phyloP scores from a whole-genome alignment of 2,888 invertebrate species.

The Uloborus plumipes region DNA sequence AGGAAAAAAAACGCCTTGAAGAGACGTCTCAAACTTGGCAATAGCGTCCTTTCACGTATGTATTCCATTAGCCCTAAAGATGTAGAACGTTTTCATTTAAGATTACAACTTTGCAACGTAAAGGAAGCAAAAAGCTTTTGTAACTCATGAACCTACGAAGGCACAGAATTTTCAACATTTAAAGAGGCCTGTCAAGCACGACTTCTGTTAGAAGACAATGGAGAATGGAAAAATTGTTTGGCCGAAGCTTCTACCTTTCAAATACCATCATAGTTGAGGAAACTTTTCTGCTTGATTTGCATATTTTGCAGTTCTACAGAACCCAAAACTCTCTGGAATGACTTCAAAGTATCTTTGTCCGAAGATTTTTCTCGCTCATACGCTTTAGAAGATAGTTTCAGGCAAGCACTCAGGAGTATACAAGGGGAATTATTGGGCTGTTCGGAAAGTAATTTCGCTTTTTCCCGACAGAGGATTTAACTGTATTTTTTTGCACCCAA shows the following conservation, averaged over 20 bases:
- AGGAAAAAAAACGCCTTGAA: neutral
- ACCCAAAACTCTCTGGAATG: neutral
- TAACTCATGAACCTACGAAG: neutral
- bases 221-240: slow-evolving; percentile 10
- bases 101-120: slow-evolving; percentile 81
- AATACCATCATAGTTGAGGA: slow-evolving; percentile 68
- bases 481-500: no score
- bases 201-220: slow-evolving; percentile 13
- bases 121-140: slow-evolving; percentile 91
- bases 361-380: neutral
- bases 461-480: no score
- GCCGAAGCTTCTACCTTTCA: slow-evolving; percentile 43
- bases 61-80: slow-evolving; percentile 21
- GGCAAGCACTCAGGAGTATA: neutral
- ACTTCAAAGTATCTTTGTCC: neutral
- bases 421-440: no score
- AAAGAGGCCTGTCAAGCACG: slow-evolving; percentile 8
- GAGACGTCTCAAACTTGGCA: neutral
- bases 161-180: neutral
- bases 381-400: neutral
- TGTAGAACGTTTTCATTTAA: slow-evolving; percentile 15
- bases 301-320: slow-evolving; percentile 24
- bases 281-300: slow-evolving; percentile 69
- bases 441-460: no score
- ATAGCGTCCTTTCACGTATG: neutral